A percentile compares a stretch with the other conserved stretches of the same genome.
Evolutionary conservation across 1,140 invertebrate genomes (phyloP).

Genomic region (Papilio polyxenes): DNA sequence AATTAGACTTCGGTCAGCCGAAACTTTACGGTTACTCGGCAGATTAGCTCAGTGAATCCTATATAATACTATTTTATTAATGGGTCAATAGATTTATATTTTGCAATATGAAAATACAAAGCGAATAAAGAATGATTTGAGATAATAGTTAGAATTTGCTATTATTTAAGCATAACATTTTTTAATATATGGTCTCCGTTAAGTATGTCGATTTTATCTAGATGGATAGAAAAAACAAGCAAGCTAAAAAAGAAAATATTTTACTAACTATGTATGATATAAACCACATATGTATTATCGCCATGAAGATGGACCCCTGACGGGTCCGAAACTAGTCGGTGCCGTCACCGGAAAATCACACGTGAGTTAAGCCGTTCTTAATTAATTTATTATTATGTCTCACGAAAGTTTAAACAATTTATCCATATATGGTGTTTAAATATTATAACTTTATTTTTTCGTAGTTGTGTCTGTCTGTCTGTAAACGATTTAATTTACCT

Average conservation of each 20-base stretch:
- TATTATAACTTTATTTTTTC: neutral
- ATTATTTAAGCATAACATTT: neutral
- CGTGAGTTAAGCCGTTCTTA: no score
- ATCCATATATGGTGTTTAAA: neutral
- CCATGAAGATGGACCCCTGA: no score
- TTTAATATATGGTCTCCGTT: no score
- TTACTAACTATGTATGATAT: no score
- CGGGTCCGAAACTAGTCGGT: no score
- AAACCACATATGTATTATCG: no score
- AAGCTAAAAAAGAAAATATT: no score
- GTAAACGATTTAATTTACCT: neutral
- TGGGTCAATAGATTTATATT: conserved; percentile 8
- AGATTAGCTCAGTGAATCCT: conserved; percentile 28
- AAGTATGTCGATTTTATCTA: no score
- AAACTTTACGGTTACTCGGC: conserved; percentile 23
- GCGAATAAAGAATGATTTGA: neutral
- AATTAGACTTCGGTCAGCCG: conserved; percentile 32
- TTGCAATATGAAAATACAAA: neutral
- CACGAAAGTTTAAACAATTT: no score
- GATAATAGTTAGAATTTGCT: neutral
- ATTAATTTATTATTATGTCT: no score
- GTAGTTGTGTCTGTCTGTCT: neutral
- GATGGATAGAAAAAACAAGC: no score
- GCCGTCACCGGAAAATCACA: no score
- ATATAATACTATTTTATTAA: conserved; percentile 16